Evolutionary conservation across 2,888 invertebrate species (phyloP).

Genomic region (Sylvicola fuscatus): DNA sequence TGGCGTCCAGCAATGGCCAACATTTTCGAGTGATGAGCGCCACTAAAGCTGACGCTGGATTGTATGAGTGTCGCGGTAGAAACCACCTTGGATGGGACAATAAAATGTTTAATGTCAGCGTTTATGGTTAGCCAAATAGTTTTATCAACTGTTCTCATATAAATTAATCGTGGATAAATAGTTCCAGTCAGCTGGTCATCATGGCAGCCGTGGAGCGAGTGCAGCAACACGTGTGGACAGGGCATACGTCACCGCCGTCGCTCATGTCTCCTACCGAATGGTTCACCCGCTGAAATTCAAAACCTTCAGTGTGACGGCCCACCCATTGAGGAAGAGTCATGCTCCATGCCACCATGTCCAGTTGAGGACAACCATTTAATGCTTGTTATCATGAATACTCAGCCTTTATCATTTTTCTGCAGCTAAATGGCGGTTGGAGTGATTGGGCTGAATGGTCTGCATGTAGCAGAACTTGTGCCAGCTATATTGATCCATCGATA

Average conservation of each 20-base stretch:
- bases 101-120: slow-evolving; percentile 18
- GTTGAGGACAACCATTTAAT: no score
- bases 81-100: slow-evolving; percentile 30
- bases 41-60: slow-evolving; percentile 27
- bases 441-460: slow-evolving; percentile 25
- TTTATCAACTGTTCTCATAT: no score
- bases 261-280: slow-evolving; percentile 11
- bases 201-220: slow-evolving; percentile 20
- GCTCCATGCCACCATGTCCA: slow-evolving; percentile 1
- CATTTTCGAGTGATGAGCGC: slow-evolving; percentile 19
- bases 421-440: slow-evolving; percentile 22
- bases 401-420: no score
- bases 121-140: slow-evolving; percentile 6
- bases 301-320: background rate
- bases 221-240: slow-evolving; percentile 20
- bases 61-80: slow-evolving; percentile 35
- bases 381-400: no score
- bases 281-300: slow-evolving; percentile 1
- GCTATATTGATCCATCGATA: slow-evolving; percentile 12
- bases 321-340: background rate
- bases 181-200: slow-evolving; percentile 19
- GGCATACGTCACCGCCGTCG: slow-evolving; percentile 16
- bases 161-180: slow-evolving; percentile 5
- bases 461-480: slow-evolving; percentile 25
- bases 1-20: slow-evolving; percentile 5